phyloP scores from a whole-genome alignment of 2,113 vertebrate genomes.

The Gallinago media region DNA sequence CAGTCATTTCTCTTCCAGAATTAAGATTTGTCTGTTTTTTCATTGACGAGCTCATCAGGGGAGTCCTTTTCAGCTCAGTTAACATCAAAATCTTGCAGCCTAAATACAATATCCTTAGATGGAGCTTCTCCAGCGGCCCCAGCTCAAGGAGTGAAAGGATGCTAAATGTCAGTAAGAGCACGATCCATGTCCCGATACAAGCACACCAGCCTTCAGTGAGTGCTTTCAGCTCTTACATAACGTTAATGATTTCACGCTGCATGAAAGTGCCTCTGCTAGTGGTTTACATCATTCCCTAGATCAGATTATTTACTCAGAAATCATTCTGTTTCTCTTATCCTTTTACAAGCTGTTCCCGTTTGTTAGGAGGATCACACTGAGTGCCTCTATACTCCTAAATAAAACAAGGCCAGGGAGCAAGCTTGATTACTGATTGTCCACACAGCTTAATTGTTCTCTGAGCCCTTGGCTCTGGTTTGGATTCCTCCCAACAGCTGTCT shows the following conservation, averaged over 20 bases:
- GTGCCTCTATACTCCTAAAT: slow-evolving; percentile 25
- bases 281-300: slow-evolving; percentile 7
- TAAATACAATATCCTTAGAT: background rate
- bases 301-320: slow-evolving; percentile 64
- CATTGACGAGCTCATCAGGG: background rate
- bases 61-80: background rate
- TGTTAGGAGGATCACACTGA: slow-evolving; percentile 29
- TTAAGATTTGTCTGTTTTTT: background rate
- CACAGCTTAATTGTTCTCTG: slow-evolving; percentile 1
- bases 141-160: background rate
- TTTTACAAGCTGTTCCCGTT: slow-evolving; percentile 56
- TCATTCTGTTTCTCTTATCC: slow-evolving; percentile 47
- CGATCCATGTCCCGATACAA: background rate
- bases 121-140: background rate
- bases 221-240: slow-evolving; percentile 45
- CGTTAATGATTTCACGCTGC: background rate
- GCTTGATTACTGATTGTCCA: slow-evolving; percentile 19
- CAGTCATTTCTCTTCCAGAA: background rate
- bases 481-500: background rate
- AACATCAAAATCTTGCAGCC: background rate
- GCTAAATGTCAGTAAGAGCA: background rate
- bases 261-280: background rate
- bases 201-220: background rate
- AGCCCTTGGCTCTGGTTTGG: background rate
- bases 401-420: slow-evolving; percentile 30